Evolutionary conservation across 2,888 invertebrate genomes (phyloP).

Genomic region (Pyralis farinalis): DNA sequence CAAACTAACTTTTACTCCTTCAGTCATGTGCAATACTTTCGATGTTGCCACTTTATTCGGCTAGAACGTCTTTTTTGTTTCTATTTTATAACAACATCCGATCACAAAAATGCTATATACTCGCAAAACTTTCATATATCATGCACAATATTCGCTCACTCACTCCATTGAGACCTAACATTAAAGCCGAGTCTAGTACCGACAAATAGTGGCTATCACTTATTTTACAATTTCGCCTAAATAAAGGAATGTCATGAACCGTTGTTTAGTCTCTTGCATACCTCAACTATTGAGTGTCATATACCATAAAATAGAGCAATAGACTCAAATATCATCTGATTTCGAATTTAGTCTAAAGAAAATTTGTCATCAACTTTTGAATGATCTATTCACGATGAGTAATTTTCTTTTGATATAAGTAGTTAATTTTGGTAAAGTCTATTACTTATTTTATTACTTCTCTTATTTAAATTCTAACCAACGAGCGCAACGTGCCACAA

Average conservation of each 20-base stretch:
- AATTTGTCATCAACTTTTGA: no score
- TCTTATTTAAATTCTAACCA: background rate
- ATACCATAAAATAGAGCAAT: conserved; percentile 4
- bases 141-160: background rate
- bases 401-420: no score
- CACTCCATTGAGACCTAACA: conserved; percentile 4
- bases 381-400: no score
- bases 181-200: conserved; percentile 3
- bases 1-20: no score
- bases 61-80: conserved; percentile 1
- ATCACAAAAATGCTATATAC: conserved; percentile 2
- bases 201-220: background rate
- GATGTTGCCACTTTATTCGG: background rate
- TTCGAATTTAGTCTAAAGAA: no score
- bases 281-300: background rate
- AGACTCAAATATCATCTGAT: background rate
- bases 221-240: conserved; percentile 19
- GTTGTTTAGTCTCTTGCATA: conserved; percentile 23
- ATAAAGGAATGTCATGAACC: conserved; percentile 48
- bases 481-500: background rate
- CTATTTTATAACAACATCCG: background rate
- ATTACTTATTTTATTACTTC: background rate
- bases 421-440: background rate
- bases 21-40: no score
- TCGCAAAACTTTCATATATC: background rate